phyloP scores from a whole-genome alignment of 1,140 invertebrate species.

The Danaus plexippus region DNA sequence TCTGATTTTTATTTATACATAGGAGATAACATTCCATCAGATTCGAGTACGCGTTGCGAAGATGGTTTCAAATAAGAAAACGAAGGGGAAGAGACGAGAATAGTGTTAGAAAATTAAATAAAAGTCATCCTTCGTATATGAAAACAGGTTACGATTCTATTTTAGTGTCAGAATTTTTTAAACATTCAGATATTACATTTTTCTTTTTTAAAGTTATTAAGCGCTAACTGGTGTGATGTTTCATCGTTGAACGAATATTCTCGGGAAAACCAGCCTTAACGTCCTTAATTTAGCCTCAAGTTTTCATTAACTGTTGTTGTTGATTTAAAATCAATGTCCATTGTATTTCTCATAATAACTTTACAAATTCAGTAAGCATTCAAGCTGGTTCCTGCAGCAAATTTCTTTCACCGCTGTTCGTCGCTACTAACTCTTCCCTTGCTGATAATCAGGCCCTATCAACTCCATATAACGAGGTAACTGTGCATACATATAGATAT shows the following conservation, averaged over 20 bases:
- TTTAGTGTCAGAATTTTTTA: neutral
- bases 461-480: slow-evolving; percentile 18
- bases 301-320: too few species aligned
- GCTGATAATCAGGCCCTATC: slow-evolving; percentile 1
- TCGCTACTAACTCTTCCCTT: slow-evolving; percentile 25
- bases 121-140: neutral
- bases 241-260: too few species aligned
- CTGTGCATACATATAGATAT: neutral
- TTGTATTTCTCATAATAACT: too few species aligned
- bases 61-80: too few species aligned
- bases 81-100: too few species aligned
- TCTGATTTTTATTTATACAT: slow-evolving; percentile 18
- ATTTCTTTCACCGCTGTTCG: slow-evolving; percentile 32
- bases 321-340: too few species aligned
- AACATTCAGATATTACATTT: neutral
- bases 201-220: too few species aligned
- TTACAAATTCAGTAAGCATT: slow-evolving; percentile 8
- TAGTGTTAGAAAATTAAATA: too few species aligned
- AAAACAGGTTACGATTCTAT: slow-evolving; percentile 7
- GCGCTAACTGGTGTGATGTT: too few species aligned
- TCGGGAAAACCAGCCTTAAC: too few species aligned
- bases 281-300: too few species aligned
- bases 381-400: slow-evolving; percentile 17
- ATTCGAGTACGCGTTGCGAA: slow-evolving; percentile 7
- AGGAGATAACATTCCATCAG: slow-evolving; percentile 11